Base-by-base conservation (phyloP, 2,888 invertebrate species). In the Pheosia gnoma region DNA sequence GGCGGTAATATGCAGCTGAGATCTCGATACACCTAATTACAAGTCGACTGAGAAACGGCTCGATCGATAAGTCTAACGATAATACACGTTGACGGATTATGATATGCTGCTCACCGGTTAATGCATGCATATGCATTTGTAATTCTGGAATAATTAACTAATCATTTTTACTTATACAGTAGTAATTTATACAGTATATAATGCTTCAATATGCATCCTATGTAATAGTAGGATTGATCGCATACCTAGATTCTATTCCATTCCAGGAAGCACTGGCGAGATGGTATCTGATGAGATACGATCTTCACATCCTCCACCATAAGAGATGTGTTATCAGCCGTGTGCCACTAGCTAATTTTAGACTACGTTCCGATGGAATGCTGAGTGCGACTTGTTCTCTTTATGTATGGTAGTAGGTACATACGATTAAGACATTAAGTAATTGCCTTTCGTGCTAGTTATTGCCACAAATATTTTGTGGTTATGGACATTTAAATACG, bases 11-110 rank as follows among this genome's bases (percentile, higher is more conserved):
- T 83, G 82, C 85, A 86, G 82, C 81, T 82, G 81, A 78, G 79
- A 78, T 81, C 83, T 84, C 71, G 86, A 83, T 83, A 87, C 81
- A 85, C 86, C 88, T 86, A 87, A 87, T 87, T 85, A 82, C 77
- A 78, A 83, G 81, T 84, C 79, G 76, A 81, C 75, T 79, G 75
- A 69, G 66, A 71, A 70, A 72, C 74, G 59, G 59, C 59, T 67
- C 36, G 55, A 65, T 65, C 66, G 70, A 74, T 68, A 72, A 39
- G 65, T 67, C 68, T 65, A 63, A 68, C 70, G 62, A 66, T 25
- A 70, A 67, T 69, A 65, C 69, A 70, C 59, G 65, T 67, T 69
- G 69, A 76, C 62, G 68, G 76, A 78, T 74, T 75, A 72, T 78
- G 66, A 74, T 76, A 69, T 62, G 66, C 56, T 52, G 63, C 61